Percentiles rank a stretch among this genome's conserved stretches.
These are phyloP conservation scores for Andricus quercusramuli DNA, from an alignment of 2,888 invertebrate species.

Conservation along the genomic window DNA sequence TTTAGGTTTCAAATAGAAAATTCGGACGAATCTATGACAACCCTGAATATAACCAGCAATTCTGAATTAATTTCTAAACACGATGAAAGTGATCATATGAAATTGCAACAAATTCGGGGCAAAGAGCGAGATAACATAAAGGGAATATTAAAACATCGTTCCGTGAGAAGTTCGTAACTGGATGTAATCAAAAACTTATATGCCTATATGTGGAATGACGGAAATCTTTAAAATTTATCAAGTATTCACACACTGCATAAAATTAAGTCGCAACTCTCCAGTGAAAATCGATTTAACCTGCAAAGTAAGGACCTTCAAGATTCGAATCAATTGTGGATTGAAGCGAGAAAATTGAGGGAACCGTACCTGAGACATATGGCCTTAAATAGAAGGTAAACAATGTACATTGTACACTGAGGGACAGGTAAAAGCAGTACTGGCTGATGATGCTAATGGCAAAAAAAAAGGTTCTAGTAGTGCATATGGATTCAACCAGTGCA, in stretches of 20 bases:
- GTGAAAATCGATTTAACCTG: conserved; percentile 11
- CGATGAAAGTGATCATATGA: background rate
- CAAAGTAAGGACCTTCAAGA: conserved; percentile 52
- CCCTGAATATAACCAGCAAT: background rate
- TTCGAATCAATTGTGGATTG: conserved; percentile 36
- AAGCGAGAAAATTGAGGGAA: conserved; percentile 22
- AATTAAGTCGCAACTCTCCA: conserved; percentile 45
- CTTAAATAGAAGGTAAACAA: conserved; percentile 24
- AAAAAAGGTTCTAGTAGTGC: conserved; percentile 37
- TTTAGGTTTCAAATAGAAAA: conserved; percentile 40
- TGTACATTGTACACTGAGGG: conserved; percentile 44
- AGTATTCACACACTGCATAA: conserved; percentile 24
- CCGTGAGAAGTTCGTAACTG: background rate
- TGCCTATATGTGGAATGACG: conserved; percentile 40
- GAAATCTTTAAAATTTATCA: conserved; percentile 32
- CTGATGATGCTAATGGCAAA: conserved; percentile 7
- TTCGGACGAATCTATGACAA: background rate
- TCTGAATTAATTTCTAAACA: background rate
- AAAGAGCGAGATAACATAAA: conserved; percentile 41
- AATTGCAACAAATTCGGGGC: conserved; percentile 33
- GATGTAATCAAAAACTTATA: conserved; percentile 27
- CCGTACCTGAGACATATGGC: conserved; percentile 16
- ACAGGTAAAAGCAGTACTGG: conserved; percentile 28
- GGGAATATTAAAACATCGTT: conserved; percentile 37
- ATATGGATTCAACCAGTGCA: conserved; percentile 52